Base-by-base conservation (phyloP, 2,113 vertebrate species). In the Circaetus cinerascens region DNA sequence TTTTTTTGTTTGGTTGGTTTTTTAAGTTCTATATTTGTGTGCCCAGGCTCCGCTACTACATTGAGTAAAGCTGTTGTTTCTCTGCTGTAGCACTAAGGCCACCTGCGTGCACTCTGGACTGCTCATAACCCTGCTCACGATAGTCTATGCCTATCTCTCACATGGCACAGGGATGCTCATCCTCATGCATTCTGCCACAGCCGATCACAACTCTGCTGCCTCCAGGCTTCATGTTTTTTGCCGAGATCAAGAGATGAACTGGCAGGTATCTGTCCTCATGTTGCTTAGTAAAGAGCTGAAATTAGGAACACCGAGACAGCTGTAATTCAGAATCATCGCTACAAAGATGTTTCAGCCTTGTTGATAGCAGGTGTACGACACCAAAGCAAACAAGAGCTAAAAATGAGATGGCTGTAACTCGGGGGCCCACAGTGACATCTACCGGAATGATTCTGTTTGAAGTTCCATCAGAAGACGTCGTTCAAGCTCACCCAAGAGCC, bases 351-450 rank as follows among this genome's bases (percentile, higher is more conserved):
- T 88, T 57, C 57, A 93, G 92, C 90, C 88, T 95, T 34, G 59
- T 20, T 83, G 72, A 71, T 69, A 80, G 77, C 88, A 84, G 83
- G 64, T 55, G 60, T 21, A 64, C 11, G 67, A 51, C 88, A 38
- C 78, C 55, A 23, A 50, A 89, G 78, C 77, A 43, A 94, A 77
- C 62, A 67, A 69, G 64, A 22, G 64, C 83, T 57, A 36, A 40
- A 66, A 88, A 60, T 1, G 45, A 18, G 30, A 13, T 7, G 40
- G n/a, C 45, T 69, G 76, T 12, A 64, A 97, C 92, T 91, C 62
- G 51, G 95, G 92, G 72, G 84, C 53, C 75, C 97, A 97, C 97
- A 98, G 97, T 98, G 97, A 98, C 98, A 98, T 95, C 98, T 98
- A 76, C 97, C 97, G 98, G 97, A 94, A 20, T 5, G 4, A 41